Conservation (phyloP, 2,888 invertebrate genomes). For the Coremacera marginata region DNA sequence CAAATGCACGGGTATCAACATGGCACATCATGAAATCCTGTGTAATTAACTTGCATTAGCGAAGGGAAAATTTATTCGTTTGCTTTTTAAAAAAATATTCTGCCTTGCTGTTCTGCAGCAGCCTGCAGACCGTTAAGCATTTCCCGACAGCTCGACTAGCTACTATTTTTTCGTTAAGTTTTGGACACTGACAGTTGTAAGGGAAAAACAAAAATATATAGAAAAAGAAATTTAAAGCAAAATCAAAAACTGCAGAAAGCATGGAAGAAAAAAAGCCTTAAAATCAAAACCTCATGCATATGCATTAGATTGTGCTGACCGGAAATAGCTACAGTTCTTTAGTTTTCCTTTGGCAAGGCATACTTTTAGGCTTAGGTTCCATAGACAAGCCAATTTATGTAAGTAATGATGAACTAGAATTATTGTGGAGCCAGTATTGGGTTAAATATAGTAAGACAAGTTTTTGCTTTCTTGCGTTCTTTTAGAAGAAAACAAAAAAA, state of each 20-base stretch:
- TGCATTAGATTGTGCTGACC: neutral
- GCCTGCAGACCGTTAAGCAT: neutral
- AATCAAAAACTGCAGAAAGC: neutral
- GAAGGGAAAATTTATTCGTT: constrained; percentile 16
- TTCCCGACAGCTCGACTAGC: neutral
- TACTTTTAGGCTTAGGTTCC: neutral
- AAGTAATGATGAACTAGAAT: no score
- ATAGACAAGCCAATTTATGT: no score
- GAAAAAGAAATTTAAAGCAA: neutral
- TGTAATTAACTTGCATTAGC: constrained; percentile 29
- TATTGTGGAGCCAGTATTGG: no score
- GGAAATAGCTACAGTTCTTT: neutral
- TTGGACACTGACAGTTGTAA: constrained; percentile 18
- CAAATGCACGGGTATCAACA: constrained; percentile 1
- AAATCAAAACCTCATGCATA: constrained; percentile 21
- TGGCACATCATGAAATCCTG: neutral
- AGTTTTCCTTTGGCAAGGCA: neutral
- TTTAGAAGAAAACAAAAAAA: no score
- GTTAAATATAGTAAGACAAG: no score
- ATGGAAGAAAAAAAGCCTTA: neutral
- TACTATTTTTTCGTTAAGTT: constrained; percentile 24
- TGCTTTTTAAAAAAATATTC: neutral
- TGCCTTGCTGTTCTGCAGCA: neutral
- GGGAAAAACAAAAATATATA: no score
- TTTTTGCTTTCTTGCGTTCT: no score